phyloP scores from a whole-genome alignment of 1,140 invertebrate species.

The Magallana ariakensis region DNA sequence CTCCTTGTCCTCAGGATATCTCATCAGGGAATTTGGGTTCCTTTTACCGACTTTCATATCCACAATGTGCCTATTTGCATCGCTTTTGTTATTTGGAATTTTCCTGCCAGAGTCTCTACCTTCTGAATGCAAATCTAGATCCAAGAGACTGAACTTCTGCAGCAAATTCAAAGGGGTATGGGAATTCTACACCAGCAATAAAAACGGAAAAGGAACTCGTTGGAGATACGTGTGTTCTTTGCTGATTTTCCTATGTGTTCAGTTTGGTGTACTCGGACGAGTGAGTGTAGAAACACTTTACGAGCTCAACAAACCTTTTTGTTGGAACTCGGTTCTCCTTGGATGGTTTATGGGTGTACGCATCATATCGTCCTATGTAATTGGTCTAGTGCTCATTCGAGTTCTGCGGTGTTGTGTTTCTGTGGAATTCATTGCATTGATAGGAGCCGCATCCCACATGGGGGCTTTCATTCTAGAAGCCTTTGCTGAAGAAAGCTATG shows the following conservation, averaged over 20 bases:
- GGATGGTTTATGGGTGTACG: slow-evolving; percentile 47
- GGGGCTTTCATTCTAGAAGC: slow-evolving; percentile 23
- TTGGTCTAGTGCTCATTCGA: background rate
- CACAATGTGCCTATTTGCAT: background rate
- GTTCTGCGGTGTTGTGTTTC: slow-evolving; percentile 10
- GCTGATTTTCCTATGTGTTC: slow-evolving; percentile 32
- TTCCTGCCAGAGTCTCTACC: slow-evolving; percentile 48
- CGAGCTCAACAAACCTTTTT: slow-evolving; percentile 52
- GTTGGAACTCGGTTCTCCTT: slow-evolving; percentile 52
- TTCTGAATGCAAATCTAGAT: background rate
- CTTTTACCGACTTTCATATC: slow-evolving; percentile 13
- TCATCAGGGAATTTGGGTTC: slow-evolving; percentile 40
- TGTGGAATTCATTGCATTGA: slow-evolving; percentile 17
- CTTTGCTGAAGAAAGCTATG: background rate
- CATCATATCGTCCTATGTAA: background rate
- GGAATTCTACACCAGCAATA: slow-evolving; percentile 38
- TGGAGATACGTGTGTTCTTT: slow-evolving; percentile 41
- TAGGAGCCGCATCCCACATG: background rate
- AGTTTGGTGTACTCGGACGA: slow-evolving; percentile 27
- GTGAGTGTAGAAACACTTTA: slow-evolving; percentile 42
- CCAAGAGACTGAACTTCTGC: background rate
- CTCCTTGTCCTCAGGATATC: slow-evolving; percentile 34
- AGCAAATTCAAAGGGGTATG: slow-evolving; percentile 25
- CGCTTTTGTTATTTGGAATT: slow-evolving; percentile 25
- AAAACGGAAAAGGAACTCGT: background rate